Percentiles rank a stretch among this genome's conserved stretches.
These are phyloP conservation scores for Geophilus truncorum DNA, from an alignment of 2,888 invertebrate species.

Conservation along the genomic window DNA sequence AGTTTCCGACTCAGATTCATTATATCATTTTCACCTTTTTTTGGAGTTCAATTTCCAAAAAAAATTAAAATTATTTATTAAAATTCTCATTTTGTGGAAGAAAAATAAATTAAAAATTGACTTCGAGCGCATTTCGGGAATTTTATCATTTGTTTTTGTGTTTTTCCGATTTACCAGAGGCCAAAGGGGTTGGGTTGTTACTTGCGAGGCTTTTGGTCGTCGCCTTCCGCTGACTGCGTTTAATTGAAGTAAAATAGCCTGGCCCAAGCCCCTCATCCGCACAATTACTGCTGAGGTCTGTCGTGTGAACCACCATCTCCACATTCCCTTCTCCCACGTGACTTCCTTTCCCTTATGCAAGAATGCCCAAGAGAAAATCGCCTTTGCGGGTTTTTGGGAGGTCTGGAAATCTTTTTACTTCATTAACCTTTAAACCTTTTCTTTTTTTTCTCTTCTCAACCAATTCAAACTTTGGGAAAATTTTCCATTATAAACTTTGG, in stretches of 20 bases:
- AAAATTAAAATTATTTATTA: no score
- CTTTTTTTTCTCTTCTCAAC: neutral
- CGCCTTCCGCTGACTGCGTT: constrained; percentile 27
- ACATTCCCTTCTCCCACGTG: constrained; percentile 16
- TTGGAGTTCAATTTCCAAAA: no score
- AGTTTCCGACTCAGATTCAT: neutral
- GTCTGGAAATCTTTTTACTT: neutral
- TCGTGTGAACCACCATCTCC: constrained; percentile 11
- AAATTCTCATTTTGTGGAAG: no score
- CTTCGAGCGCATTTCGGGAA: no score
- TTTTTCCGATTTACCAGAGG: neutral
- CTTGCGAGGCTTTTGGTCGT: neutral
- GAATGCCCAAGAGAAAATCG: constrained; percentile 3
- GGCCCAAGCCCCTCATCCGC: constrained; percentile 24
- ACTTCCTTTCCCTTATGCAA: constrained; percentile 13
- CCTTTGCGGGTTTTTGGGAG: neutral
- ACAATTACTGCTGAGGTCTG: constrained; percentile 21
- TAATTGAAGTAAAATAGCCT: constrained; percentile 27
- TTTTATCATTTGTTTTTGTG: no score
- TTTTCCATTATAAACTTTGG: neutral
- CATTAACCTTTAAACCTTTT: neutral
- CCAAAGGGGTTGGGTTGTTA: neutral
- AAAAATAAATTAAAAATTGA: no score
- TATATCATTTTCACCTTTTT: neutral
- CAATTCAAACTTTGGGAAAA: neutral